Evolutionary conservation across 2,888 invertebrate species (phyloP), one percentile per base, ranked within the genome.

Genomic region (Lasioglossum malachurum): DNA sequence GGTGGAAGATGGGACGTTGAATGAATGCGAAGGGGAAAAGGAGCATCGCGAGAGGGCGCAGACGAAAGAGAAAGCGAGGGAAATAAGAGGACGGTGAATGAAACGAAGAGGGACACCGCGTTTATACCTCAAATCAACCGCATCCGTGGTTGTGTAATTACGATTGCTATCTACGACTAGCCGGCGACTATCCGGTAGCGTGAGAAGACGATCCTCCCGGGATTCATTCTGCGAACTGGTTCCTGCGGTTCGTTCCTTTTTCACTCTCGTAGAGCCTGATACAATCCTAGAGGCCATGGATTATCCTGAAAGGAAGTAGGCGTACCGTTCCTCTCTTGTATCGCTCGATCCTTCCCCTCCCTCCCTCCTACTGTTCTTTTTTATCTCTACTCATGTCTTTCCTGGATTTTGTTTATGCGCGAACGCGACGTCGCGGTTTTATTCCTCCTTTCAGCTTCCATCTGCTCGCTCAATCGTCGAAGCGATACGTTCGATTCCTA

Each of bases 131-230:
- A 75, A 82, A 82, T 74, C 86, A 80, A 64, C 71, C 83, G 80
- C 76, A 77, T 79, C 72, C 82, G 80, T 80, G 75, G 78, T 78
- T 71, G 82, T 75, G 69, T 86, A 90, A 89, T 87, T 89, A 89
- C 89, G 85, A 88, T 87, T 88, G 85, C 82, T 87, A 90, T 90
- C 83, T 82, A 81, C 84, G 82, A 77, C 80, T 79, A 88, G 78
- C 75, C 69, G 82, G 44, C 74, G 87, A 82, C 83, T 82, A 80
- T 82, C 83, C 83, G 74, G 90, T 87, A 88, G 82, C 90, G 89
- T 90, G 90, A 90, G 89, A 90, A 90, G 83, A 85, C 75, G 72
- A 85, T 79, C 82, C 71, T 57, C 53, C 72, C n/a, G 71, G 69
- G 71, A 78, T 80, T 88, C 82, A 72, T 78, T 57, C 78, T 80